Base-by-base conservation (phyloP, 2,797 vertebrate species). In the Pantherophis alleghaniensis region DNA sequence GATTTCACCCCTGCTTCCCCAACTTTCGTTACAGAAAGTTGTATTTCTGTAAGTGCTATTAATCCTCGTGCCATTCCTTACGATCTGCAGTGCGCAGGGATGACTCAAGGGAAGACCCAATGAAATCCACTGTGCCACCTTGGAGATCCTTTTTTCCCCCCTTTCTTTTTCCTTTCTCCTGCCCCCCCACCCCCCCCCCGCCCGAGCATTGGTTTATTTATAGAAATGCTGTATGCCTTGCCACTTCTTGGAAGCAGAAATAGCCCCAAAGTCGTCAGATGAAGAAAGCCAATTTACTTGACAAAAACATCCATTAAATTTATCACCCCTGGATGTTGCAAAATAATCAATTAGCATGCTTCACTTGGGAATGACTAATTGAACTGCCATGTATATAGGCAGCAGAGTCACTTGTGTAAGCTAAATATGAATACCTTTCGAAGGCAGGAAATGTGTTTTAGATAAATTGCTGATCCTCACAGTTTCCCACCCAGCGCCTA, bases 231-330 rank as follows among this genome's bases (percentile, higher is more conserved):
- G 14, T 37, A 93, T 92, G 92, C 1, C 28, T 59, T 53, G 96
- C 94, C 96, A 92, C 94, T 97, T 96, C 93, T 92, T 95, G 90
- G 94, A 95, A 96, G 86, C 95, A 95, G 69, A 95, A 95, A 93
- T 95, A 96, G 89, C 94, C 92, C 97, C 94, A 96, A 95, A 95
- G 83, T 97, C 94, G 51, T 97, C 95, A 97, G 96, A 97, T 95
- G 97, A 96, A 94, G 94, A 95, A 97, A 97, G 97, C 97, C 95
- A 97, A 96, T 97, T 97, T 96, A 26, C 95, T 96, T 91, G 92
- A 95, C 91, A 93, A 96, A 97, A 97, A 94, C 93, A 96, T 96
- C 96, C 95, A 97, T 98, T 98, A 97, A 95, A 83, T 97, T 97
- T 97, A 97, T 96, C 95, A 95, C 87, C 95, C 95, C 51, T 51